phyloP scores from a whole-genome alignment of 2,888 invertebrate genomes.

The Ormyrus rosae region DNA sequence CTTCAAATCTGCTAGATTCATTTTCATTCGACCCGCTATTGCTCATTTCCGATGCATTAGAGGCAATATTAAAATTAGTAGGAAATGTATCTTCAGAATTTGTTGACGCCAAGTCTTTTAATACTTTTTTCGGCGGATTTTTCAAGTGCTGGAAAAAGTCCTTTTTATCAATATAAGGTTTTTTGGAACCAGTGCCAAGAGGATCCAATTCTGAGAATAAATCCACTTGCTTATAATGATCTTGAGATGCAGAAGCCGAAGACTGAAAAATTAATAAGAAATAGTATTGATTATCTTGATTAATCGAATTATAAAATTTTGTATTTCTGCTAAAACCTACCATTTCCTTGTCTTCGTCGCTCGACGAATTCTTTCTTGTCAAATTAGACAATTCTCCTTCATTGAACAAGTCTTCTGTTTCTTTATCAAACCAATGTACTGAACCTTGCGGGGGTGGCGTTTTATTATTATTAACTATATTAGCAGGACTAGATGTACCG shows the following conservation, averaged over 20 bases:
- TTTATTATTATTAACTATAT: conserved; percentile 66
- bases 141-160: conserved; percentile 97
- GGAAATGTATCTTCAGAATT: conserved; percentile 70
- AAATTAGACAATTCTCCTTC: conserved; percentile 71
- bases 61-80: conserved; percentile 69
- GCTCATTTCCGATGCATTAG: conserved; percentile 63
- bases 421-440: conserved; percentile 76
- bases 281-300: too few species aligned
- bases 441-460: conserved; percentile 70
- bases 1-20: conserved; percentile 75
- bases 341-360: conserved; percentile 69
- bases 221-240: conserved; percentile 78
- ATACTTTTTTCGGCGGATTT: conserved; percentile 94
- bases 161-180: conserved; percentile 96
- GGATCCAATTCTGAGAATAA: conserved; percentile 96
- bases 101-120: conserved; percentile 86
- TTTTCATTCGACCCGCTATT: conserved; percentile 54
- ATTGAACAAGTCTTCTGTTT: conserved; percentile 75
- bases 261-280: conserved; percentile 18
- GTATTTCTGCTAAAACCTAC: conserved; percentile 58
- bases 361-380: conserved; percentile 63
- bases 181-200: conserved; percentile 92
- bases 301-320: too few species aligned
- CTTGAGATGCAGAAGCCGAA: conserved; percentile 60
- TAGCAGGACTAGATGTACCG: conserved; percentile 69